These are phyloP conservation scores for Rousettus madagascariensis DNA, from an alignment of 2,797 vertebrate species.

Conservation along the genomic window DNA sequence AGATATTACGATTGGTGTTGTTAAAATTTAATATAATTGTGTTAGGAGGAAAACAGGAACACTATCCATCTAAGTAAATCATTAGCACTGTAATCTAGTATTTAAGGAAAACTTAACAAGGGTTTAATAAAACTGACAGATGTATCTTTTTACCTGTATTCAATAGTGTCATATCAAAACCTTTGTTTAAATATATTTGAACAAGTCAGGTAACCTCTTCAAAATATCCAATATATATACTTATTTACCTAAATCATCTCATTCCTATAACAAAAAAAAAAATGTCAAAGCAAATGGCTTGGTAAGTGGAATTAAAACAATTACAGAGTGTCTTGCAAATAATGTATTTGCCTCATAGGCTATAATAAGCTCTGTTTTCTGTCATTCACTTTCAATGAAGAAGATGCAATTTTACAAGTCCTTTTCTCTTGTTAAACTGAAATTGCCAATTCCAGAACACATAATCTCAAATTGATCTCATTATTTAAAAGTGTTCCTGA, in stretches of 20 bases:
- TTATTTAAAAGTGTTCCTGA: slow-evolving; percentile 24
- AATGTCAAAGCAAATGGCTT: slow-evolving; percentile 60
- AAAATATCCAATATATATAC: slow-evolving; percentile 65
- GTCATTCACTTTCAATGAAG: slow-evolving; percentile 44
- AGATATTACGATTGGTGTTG: slow-evolving; percentile 85
- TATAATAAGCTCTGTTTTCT: not conserved
- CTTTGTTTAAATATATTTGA: slow-evolving; percentile 81
- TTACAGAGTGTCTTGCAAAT: not conserved
- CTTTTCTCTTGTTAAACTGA: slow-evolving; percentile 60
- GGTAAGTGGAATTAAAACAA: slow-evolving; percentile 60
- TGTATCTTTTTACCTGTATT: slow-evolving; percentile 75
- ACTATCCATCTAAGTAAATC: slow-evolving; percentile 85
- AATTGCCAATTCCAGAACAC: not conserved
- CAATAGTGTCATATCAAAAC: slow-evolving; percentile 66
- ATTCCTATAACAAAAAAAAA: slow-evolving; percentile 59
- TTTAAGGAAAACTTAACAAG: slow-evolving; percentile 83
- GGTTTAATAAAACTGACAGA: slow-evolving; percentile 80
- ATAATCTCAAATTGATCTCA: not conserved
- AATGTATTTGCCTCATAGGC: not conserved
- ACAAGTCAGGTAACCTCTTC: slow-evolving; percentile 69
- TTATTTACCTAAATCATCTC: slow-evolving; percentile 76
- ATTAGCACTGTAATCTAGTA: slow-evolving; percentile 83
- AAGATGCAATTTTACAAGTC: not conserved
- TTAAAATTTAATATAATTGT: slow-evolving; percentile 89
- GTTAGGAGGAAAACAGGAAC: slow-evolving; percentile 85